phyloP scores from a whole-genome alignment of 2,888 invertebrate species.

The Phorcus lineatus region DNA sequence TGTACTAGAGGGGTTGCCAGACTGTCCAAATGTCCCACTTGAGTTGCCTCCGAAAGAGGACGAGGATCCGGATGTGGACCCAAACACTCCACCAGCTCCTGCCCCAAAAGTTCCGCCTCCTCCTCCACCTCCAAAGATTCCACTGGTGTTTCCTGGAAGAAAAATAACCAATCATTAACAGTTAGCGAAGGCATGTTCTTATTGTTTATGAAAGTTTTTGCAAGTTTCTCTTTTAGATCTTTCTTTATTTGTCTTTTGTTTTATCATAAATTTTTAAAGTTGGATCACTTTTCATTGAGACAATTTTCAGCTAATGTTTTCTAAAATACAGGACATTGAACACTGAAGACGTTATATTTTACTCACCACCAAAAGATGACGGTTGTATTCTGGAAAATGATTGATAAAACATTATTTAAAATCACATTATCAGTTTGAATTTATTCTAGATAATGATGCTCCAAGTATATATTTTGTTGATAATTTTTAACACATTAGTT shows the following conservation, averaged over 20 bases:
- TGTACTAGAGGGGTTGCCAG: constrained; percentile 5
- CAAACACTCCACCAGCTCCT: constrained; percentile 11
- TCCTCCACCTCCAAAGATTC: constrained; percentile 23
- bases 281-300: no score
- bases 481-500: no score
- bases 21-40: constrained; percentile 19
- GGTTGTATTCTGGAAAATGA: constrained; percentile 21
- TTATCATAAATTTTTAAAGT: no score
- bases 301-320: no score
- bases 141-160: neutral
- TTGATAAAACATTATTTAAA: neutral
- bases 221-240: no score
- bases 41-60: neutral
- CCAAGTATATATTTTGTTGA: no score
- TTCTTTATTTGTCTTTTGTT: no score
- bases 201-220: no score
- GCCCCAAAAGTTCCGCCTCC: constrained; percentile 24
- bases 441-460: neutral
- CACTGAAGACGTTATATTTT: neutral
- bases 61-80: neutral
- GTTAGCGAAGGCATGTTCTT: neutral
- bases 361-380: constrained; percentile 26
- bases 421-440: neutral
- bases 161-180: neutral
- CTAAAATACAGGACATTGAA: no score